Conservation (phyloP, 2,113 vertebrate species). For the Aix galericulata region DNA sequence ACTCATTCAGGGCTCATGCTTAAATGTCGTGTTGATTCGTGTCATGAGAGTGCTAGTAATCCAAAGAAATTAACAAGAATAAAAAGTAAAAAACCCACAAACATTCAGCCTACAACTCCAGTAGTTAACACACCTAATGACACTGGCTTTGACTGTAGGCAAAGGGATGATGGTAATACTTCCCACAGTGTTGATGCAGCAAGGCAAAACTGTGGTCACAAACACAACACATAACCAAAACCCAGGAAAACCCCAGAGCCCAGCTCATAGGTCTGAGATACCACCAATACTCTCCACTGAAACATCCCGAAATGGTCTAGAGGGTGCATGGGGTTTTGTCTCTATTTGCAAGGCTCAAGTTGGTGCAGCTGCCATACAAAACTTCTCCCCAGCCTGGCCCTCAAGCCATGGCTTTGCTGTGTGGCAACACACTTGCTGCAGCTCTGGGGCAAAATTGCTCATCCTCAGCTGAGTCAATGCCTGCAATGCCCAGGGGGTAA, state of each 20-base stretch:
- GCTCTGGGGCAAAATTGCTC: background rate
- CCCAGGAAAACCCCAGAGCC: background rate
- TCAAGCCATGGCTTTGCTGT: background rate
- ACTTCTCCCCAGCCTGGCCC: background rate
- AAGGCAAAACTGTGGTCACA: background rate
- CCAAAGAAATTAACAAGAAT: background rate
- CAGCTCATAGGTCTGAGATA: background rate
- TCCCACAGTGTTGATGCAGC: background rate
- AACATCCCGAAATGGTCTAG: background rate
- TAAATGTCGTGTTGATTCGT: background rate
- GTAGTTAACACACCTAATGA: background rate
- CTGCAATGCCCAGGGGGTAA: background rate
- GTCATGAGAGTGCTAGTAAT: background rate
- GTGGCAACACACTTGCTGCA: background rate
- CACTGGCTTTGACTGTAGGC: background rate
- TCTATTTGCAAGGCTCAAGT: background rate
- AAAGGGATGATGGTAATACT: background rate
- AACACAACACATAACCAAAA: background rate
- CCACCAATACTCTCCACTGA: background rate
- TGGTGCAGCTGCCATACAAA: accelerated
- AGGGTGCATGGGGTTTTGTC: background rate
- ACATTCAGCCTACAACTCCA: background rate
- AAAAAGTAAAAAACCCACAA: background rate
- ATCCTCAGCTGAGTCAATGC: background rate
- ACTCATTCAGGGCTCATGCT: background rate